Conservation (phyloP, 1,140 invertebrate species). For the Formica exsecta region DNA sequence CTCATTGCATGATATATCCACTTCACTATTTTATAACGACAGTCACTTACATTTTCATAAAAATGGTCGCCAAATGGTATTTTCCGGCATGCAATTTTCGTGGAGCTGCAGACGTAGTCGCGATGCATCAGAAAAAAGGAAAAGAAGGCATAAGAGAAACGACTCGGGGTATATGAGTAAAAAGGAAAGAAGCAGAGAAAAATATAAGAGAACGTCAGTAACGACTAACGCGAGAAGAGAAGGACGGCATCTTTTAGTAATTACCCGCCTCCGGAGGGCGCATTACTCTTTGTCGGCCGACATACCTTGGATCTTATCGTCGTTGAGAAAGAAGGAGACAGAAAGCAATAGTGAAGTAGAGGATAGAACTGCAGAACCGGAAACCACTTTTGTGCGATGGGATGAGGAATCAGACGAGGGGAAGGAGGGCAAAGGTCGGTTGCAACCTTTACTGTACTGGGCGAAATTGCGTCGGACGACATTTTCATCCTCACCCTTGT, state of each 20-base stretch:
- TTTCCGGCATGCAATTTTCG: conserved; percentile 2
- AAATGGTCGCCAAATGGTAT: conserved; percentile 1
- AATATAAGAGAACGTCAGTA: conserved; percentile 52
- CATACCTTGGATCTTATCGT: conserved; percentile 65
- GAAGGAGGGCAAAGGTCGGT: background rate
- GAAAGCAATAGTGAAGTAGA: conserved; percentile 32
- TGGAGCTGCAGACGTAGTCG: background rate
- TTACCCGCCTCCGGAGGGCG: conserved; percentile 69
- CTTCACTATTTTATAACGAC: background rate
- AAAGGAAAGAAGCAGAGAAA: conserved; percentile 9
- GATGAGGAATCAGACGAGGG: conserved; percentile 1
- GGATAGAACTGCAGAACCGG: conserved; percentile 31
- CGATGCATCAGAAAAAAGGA: conserved; percentile 10
- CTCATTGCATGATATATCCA: background rate
- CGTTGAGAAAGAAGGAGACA: conserved; percentile 21
- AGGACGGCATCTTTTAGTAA: conserved; percentile 72
- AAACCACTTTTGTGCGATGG: conserved; percentile 43
- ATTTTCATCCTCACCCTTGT: conserved; percentile 48
- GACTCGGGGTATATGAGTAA: conserved; percentile 2
- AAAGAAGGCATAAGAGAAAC: background rate
- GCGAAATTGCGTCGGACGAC: conserved; percentile 52
- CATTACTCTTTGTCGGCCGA: conserved; percentile 75
- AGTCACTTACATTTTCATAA: conserved; percentile 39
- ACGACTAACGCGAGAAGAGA: conserved; percentile 54
- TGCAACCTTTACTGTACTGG: conserved; percentile 23